phyloP scores from a whole-genome alignment of 2,113 vertebrate species.

The Tretioscincus oriximinensis region DNA sequence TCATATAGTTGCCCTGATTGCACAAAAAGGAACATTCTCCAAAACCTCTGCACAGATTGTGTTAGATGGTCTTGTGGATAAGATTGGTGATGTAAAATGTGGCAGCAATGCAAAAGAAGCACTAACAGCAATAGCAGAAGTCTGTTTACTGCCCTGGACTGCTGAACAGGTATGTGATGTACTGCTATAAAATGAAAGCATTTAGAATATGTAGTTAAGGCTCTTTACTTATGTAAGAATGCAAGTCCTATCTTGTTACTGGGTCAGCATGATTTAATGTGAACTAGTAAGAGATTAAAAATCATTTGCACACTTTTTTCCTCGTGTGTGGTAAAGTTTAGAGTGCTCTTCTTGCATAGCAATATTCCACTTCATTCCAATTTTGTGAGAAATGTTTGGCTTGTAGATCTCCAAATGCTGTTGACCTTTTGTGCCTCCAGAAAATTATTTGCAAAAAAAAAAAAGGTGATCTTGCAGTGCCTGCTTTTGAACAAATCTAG shows the following conservation, averaged over 20 bases:
- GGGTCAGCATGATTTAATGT: neutral
- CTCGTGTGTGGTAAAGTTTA: no score
- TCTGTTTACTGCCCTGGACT: conserved; percentile 90
- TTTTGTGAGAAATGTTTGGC: no score
- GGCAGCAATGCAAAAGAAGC: conserved; percentile 92
- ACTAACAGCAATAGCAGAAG: conserved; percentile 89
- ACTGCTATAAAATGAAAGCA: neutral
- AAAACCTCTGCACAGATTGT: conserved; percentile 92
- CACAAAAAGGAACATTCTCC: conserved; percentile 91
- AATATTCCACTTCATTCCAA: no score
- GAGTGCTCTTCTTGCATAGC: neutral
- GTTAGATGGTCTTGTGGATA: conserved; percentile 93
- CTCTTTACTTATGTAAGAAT: neutral
- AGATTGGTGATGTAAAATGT: conserved; percentile 95
- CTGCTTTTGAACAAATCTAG: no score
- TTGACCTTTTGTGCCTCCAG: neutral
- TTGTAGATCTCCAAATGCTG: neutral
- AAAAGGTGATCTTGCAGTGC: no score
- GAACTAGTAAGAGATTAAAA: neutral
- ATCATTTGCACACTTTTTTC: no score
- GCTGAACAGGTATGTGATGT: conserved; percentile 86
- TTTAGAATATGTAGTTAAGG: neutral
- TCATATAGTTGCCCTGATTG: conserved; percentile 87
- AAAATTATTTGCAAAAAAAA: neutral
- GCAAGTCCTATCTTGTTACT: neutral